Conservation (phyloP, 2,888 invertebrate species). For the Mythimna pallens region DNA sequence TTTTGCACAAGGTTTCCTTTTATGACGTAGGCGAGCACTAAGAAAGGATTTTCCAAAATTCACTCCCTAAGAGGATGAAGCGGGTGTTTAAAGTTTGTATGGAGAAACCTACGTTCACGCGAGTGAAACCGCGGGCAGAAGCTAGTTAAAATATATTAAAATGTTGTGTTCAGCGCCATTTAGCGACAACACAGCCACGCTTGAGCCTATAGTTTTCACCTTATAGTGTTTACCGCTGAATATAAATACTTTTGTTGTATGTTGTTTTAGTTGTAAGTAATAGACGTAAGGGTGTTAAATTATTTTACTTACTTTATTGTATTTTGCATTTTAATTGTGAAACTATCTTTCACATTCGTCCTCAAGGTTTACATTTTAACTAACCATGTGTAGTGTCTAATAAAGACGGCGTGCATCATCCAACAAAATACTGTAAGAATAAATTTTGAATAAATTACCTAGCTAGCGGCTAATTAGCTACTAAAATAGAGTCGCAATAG, state of each 20-base stretch:
- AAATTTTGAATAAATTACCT: not conserved
- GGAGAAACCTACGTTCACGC: too few relatives aligned
- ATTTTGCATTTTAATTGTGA: not conserved
- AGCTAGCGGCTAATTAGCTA: not conserved
- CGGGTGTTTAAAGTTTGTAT: too few relatives aligned
- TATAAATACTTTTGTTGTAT: conserved; percentile 16
- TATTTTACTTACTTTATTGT: conserved; percentile 18
- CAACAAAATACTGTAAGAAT: not conserved
- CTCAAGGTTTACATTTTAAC: not conserved
- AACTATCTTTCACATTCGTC: conserved; percentile 6
- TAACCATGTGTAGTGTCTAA: not conserved
- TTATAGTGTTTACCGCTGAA: conserved; percentile 11
- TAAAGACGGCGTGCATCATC: not conserved
- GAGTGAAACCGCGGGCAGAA: too few relatives aligned
- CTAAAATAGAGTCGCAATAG: not conserved
- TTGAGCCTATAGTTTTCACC: too few relatives aligned
- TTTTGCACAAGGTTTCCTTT: too few relatives aligned
- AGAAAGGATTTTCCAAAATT: too few relatives aligned
- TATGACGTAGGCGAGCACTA: too few relatives aligned
- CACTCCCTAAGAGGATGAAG: too few relatives aligned
- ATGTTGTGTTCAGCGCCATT: too few relatives aligned
- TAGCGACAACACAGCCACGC: too few relatives aligned
- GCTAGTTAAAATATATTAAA: too few relatives aligned
- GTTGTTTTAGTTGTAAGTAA: conserved; percentile 6
- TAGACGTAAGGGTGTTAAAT: conserved; percentile 37